A percentile compares a stretch with the other conserved stretches of the same genome.
These are phyloP conservation scores for Papilio glaucus DNA, from an alignment of 1,140 invertebrate species.

Conservation along the genomic window DNA sequence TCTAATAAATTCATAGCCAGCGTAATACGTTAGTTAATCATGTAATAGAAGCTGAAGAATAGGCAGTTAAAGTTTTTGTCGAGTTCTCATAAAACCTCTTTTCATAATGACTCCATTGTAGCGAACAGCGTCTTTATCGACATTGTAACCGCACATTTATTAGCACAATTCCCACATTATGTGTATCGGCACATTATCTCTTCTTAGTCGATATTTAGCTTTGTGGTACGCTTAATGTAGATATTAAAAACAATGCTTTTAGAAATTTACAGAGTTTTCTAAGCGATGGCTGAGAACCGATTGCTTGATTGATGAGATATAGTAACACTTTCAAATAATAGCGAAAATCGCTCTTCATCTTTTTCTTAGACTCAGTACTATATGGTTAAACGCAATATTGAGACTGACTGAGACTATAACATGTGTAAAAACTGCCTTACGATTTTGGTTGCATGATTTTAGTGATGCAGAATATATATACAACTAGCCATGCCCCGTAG, in stretches of 20 bases:
- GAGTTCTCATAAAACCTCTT: slow-evolving; percentile 3
- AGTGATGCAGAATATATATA: no score
- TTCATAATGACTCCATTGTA: slow-evolving; percentile 2
- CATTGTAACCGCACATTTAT: slow-evolving; percentile 2
- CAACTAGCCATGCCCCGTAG: no score
- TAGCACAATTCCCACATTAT: slow-evolving; percentile 26
- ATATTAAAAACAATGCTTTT: neutral
- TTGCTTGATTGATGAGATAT: no score
- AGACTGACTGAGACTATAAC: no score
- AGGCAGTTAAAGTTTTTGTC: slow-evolving; percentile 3
- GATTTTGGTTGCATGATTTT: no score
- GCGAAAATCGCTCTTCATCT: no score
- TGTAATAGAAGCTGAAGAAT: neutral
- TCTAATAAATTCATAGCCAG: neutral
- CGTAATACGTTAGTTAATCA: neutral
- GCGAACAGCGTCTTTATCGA: no score
- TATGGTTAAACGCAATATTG: no score
- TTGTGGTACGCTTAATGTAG: neutral
- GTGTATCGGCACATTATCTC: neutral
- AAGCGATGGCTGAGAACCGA: neutral
- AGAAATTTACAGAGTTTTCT: neutral
- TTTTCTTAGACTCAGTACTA: no score
- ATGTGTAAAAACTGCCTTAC: no score
- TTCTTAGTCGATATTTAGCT: slow-evolving; percentile 21
- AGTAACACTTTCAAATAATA: no score